A percentile compares a stretch with the other conserved stretches of the same genome.
These are phyloP conservation scores for Cassiopea xamachana DNA, from an alignment of 30 jellyfish, hydroid and myxozoan genomes.

Conservation along the genomic window DNA sequence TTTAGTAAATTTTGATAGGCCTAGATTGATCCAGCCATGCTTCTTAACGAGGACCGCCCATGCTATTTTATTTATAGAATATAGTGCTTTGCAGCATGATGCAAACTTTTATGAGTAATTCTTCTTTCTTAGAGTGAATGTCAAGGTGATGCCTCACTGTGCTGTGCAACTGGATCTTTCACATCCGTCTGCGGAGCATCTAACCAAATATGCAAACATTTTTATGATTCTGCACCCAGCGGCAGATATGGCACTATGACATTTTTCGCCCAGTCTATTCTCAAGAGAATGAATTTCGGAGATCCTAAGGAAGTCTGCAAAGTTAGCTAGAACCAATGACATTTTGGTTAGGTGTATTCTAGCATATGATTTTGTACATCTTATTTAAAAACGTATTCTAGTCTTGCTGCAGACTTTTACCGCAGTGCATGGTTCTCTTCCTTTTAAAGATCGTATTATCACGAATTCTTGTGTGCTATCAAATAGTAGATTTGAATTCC, in stretches of 20 bases:
- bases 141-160: slow-evolving; percentile 94
- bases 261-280: slow-evolving; percentile 81
- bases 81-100: too few relatives aligned
- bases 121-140: neutral
- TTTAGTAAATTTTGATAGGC: too few relatives aligned
- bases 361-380: too few relatives aligned
- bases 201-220: slow-evolving; percentile 86
- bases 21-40: too few relatives aligned
- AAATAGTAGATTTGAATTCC: too few relatives aligned
- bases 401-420: too few relatives aligned
- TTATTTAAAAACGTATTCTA: too few relatives aligned
- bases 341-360: neutral
- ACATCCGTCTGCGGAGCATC: slow-evolving; percentile 84
- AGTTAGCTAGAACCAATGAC: slow-evolving; percentile 32
- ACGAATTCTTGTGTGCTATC: too few relatives aligned
- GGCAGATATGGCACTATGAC: slow-evolving; percentile 99
- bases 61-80: too few relatives aligned
- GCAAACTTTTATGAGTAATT: neutral
- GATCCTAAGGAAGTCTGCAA: slow-evolving; percentile 76
- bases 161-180: slow-evolving; percentile 87
- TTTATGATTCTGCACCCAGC: slow-evolving; percentile 99
- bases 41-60: too few relatives aligned
- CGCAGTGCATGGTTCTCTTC: too few relatives aligned
- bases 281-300: slow-evolving; percentile 70
- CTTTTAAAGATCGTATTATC: too few relatives aligned